Evolutionary conservation across 2,113 vertebrate genomes (phyloP).

Genomic region (Hippocampus mohnikei): DNA sequence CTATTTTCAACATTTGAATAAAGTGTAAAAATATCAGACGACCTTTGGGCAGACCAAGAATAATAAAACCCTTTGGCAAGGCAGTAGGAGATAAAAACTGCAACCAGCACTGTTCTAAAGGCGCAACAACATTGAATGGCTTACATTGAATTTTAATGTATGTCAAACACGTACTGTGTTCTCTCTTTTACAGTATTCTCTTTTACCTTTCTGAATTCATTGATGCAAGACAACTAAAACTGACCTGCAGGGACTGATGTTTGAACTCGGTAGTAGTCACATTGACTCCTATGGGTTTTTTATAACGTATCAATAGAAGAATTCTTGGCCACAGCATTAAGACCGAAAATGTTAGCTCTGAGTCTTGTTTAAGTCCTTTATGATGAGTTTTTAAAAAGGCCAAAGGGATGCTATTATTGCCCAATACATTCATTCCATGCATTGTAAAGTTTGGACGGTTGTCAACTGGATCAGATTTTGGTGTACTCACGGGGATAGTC

Average conservation of each 20-base stretch:
- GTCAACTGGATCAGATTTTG: neutral
- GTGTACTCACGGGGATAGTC: neutral
- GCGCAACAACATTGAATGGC: neutral
- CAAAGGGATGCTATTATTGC: neutral
- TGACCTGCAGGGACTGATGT: neutral
- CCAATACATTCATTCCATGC: neutral
- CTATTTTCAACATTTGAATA: neutral
- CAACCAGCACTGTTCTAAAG: neutral
- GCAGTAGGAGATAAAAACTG: neutral
- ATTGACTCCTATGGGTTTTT: neutral
- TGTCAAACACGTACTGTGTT: neutral
- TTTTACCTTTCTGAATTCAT: neutral
- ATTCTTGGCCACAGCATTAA: neutral
- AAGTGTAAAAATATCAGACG: too few relatives aligned
- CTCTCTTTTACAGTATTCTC: neutral
- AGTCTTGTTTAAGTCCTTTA: neutral
- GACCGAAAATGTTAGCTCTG: too few relatives aligned
- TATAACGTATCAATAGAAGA: neutral
- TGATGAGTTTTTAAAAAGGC: neutral
- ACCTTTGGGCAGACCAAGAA: too few relatives aligned
- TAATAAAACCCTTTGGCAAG: neutral
- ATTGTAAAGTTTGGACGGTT: neutral
- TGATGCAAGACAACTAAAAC: neutral
- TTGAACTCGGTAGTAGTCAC: neutral
- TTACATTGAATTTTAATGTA: neutral